Base-by-base conservation (phyloP, 2,797 vertebrate genomes). In the Ambastaia sidthimunki region DNA sequence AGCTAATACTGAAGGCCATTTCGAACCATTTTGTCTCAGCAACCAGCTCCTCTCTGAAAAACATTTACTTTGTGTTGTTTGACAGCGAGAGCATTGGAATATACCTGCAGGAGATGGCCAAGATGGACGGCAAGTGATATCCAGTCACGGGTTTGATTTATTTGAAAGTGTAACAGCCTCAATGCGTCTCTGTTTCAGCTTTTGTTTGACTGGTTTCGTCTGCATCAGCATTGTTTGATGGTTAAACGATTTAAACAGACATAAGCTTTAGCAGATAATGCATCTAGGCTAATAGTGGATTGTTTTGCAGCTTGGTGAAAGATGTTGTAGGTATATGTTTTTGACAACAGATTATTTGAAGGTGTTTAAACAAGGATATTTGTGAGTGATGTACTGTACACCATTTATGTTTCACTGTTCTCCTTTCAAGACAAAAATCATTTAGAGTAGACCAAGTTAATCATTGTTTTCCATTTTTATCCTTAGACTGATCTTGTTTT, bases 91-190 rank as follows among this genome's bases (percentile, higher is more conserved):
- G 96, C 88, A 99, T 99, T 37, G 97, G 98, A 70, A 96, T 99
- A 89, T 99, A 98, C 13, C 96, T 99, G 88, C 98, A 99, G 94
- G 98, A 99, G 95, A 98, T 99, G 97, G 97, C 98, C 91, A 99
- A 99, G 91, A 94, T 99, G 85, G 97, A 99, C 78, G 87, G 92
- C 86, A 99, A 99, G 94, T 99, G 96, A 94, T 83, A 76, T 59
- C 3, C 28, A 12, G 19, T 67, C 63, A 3, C 23, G 44, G 50
- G 60, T 70, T 55, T 31, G 48, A 50, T 60, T 76, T 89, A 90
- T 91, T 91, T 91, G 79, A 88, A 89, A 88, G 84, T 85, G 88
- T 90, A 82, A 87, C 81, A 80, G 86, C 78, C 81, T 80, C 69
- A 72, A 83, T 76, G 81, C 81, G 76, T 73, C n/a, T n/a, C 80